phyloP scores from a whole-genome alignment of 23 tunicate species.

The Trididemnum nubilum region DNA sequence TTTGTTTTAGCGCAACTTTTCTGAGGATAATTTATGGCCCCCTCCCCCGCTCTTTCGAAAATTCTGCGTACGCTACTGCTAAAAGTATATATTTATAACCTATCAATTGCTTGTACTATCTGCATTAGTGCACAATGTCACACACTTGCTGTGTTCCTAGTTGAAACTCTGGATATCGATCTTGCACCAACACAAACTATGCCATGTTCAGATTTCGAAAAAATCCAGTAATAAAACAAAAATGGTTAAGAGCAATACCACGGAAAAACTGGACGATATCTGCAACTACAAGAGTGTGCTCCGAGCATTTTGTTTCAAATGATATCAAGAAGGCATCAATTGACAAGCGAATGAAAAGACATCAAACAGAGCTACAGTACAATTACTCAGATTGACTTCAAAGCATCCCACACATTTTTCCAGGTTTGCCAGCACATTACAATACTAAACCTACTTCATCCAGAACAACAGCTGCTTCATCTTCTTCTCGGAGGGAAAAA shows the following conservation, averaged over 20 bases:
- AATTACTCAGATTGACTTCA: neutral
- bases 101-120: no score
- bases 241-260: neutral
- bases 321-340: neutral
- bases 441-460: neutral
- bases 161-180: neutral
- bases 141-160: conserved; percentile 11
- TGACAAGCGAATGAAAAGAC: neutral
- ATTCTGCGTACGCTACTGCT: no score
- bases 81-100: no score
- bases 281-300: neutral
- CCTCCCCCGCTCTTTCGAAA: no score
- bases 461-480: neutral
- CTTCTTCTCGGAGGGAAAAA: neutral
- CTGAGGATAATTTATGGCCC: no score
- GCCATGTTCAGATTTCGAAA: neutral
- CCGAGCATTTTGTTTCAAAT: neutral
- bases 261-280: neutral
- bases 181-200: neutral
- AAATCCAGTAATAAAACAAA: neutral
- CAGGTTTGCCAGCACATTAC: neutral
- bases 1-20: no score
- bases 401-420: neutral
- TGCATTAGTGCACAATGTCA: no score
- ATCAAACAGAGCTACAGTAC: neutral